A percentile compares a stretch with the other conserved stretches of the same genome.
These are phyloP conservation scores for Vulpes vulpes DNA, from an alignment of 2,113 vertebrate species.

Conservation along the genomic window DNA sequence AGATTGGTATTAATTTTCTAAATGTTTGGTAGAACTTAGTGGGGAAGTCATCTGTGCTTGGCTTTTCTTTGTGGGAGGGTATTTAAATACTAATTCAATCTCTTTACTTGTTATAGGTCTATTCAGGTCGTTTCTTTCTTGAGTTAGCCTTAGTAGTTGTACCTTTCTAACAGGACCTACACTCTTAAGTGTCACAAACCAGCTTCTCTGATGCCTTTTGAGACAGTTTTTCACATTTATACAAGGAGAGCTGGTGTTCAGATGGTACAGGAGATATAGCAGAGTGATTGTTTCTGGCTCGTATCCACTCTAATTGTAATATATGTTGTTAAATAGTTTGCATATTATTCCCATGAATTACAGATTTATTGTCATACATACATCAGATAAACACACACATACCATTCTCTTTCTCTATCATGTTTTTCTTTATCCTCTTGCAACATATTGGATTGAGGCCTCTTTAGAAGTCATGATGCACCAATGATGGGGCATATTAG, in stretches of 20 bases:
- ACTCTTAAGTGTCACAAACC: neutral
- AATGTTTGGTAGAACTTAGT: neutral
- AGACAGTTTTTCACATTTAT: neutral
- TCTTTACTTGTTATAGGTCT: neutral
- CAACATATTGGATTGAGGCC: neutral
- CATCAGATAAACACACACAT: neutral
- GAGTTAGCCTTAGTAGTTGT: neutral
- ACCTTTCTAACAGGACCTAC: neutral
- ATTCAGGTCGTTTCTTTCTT: neutral
- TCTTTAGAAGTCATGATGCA: neutral
- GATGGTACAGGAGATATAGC: neutral
- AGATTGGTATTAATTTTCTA: neutral
- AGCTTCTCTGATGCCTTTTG: neutral
- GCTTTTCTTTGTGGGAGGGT: neutral
- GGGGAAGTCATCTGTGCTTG: neutral
- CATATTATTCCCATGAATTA: neutral
- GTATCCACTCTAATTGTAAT: neutral
- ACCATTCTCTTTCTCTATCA: neutral
- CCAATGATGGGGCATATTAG: too few relatives aligned
- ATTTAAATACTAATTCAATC: neutral
- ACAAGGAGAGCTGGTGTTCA: neutral
- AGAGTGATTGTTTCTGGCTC: neutral
- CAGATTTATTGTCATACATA: neutral
- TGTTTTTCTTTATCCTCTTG: neutral
- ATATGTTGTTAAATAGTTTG: neutral